phyloP scores from a whole-genome alignment of 1,140 invertebrate species.

The Drosophila kanapiae region DNA sequence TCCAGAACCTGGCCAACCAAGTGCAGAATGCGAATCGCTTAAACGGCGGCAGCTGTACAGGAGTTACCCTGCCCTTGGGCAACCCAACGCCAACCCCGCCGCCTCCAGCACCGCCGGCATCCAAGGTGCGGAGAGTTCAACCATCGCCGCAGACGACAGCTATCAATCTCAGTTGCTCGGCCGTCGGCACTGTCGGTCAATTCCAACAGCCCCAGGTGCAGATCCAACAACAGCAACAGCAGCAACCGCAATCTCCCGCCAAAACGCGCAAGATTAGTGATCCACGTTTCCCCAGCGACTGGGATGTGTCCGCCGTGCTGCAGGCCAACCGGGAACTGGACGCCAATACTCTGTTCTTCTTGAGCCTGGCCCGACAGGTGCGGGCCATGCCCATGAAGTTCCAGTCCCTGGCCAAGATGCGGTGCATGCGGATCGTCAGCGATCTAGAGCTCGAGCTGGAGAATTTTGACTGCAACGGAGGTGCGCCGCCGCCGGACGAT shows the following conservation, averaged over 20 bases:
- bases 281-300: conserved; percentile 59
- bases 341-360: conserved; percentile 80
- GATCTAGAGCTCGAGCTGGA: conserved; percentile 82
- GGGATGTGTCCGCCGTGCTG: conserved; percentile 77
- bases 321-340: conserved; percentile 82
- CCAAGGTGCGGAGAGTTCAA: conserved; percentile 76
- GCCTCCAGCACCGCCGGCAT: conserved; percentile 55
- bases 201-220: conserved; percentile 13
- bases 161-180: conserved; percentile 77
- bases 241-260: conserved; percentile 54
- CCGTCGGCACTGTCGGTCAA: background rate
- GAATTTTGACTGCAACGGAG: conserved; percentile 74
- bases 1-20: conserved; percentile 72
- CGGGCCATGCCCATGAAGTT: conserved; percentile 82
- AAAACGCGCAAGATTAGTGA: conserved; percentile 74
- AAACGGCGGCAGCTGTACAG: conserved; percentile 18
- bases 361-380: conserved; percentile 77
- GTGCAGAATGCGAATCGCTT: conserved; percentile 56
- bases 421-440: conserved; percentile 83
- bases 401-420: conserved; percentile 81
- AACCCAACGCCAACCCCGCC: conserved; percentile 53
- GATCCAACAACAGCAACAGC: conserved; percentile 14
- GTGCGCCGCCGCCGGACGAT: conserved; percentile 60
- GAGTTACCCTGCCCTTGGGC: conserved; percentile 28
- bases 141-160: conserved; percentile 78